These are phyloP conservation scores for Gephyroberyx darwinii DNA, from an alignment of 2,797 vertebrate genomes.

Conservation along the genomic window DNA sequence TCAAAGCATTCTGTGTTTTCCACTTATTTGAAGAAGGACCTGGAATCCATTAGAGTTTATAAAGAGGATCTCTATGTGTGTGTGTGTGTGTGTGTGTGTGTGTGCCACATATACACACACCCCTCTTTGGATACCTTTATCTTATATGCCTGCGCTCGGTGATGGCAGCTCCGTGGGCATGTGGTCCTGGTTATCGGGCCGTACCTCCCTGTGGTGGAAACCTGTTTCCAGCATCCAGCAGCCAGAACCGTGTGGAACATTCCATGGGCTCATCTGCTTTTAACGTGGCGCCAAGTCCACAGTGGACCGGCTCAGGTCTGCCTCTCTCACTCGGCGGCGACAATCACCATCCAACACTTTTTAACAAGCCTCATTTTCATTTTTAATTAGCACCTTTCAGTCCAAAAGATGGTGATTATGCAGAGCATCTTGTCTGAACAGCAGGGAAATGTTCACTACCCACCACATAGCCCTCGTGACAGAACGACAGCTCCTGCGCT, in stretches of 20 bases:
- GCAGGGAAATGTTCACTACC: conserved; percentile 24
- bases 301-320: neutral
- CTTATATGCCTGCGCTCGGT: conserved; percentile 21
- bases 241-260: conserved; percentile 66
- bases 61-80: neutral
- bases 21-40: neutral
- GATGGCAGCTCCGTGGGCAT: conserved; percentile 52
- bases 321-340: conserved; percentile 2
- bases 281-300: conserved; percentile 49
- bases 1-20: neutral
- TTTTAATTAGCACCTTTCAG: conserved; percentile 70
- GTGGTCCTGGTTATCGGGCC: conserved; percentile 76
- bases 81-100: neutral
- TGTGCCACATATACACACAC: conserved; percentile 5
- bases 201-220: conserved; percentile 64
- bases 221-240: conserved; percentile 50
- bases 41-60: conserved; percentile 22
- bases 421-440: conserved; percentile 37
- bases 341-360: conserved; percentile 13
- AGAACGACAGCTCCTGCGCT: conserved; percentile 15
- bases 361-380: conserved; percentile 62
- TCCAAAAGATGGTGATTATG: conserved; percentile 38
- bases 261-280: conserved; percentile 74
- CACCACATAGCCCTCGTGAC: conserved; percentile 19
- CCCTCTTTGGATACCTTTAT: conserved; percentile 45